phyloP scores from a whole-genome alignment of 2,888 invertebrate species.

The Silvanus unidentatus region DNA sequence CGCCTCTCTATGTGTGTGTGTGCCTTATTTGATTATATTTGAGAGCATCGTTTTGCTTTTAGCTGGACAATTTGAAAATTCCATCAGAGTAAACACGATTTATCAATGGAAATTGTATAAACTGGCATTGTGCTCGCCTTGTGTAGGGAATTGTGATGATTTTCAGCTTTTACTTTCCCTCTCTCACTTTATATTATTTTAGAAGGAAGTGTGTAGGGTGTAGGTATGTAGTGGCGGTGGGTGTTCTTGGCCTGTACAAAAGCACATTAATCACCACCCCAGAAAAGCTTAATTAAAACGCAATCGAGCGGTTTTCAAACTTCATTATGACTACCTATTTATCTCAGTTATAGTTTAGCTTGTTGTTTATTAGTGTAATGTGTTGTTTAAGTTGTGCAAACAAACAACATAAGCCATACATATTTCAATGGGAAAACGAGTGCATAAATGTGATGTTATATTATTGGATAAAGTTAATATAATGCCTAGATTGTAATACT shows the following conservation, averaged over 20 bases:
- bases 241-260: conserved; percentile 15
- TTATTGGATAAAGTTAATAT: too few species aligned
- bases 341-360: conserved; percentile 16
- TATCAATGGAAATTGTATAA: conserved; percentile 5
- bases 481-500: too few species aligned
- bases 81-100: conserved; percentile 12
- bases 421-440: too few species aligned
- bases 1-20: too few species aligned
- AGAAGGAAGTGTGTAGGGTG: background rate
- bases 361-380: conserved; percentile 14
- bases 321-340: conserved; percentile 20
- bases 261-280: conserved; percentile 22
- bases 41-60: conserved; percentile 10
- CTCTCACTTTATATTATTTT: conserved; percentile 2
- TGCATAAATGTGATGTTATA: too few species aligned
- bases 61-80: conserved; percentile 7
- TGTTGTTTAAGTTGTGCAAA: conserved; percentile 6
- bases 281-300: conserved; percentile 22
- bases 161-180: background rate
- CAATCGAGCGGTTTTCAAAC: conserved; percentile 23
- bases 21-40: conserved; percentile 7
- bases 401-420: background rate
- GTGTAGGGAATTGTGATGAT: too few species aligned
- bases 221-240: too few species aligned
- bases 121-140: too few species aligned